A percentile compares a stretch with the other conserved stretches of the same genome.
Conservation (phyloP, 2,888 invertebrate species). For the Ceramica pisi region DNA sequence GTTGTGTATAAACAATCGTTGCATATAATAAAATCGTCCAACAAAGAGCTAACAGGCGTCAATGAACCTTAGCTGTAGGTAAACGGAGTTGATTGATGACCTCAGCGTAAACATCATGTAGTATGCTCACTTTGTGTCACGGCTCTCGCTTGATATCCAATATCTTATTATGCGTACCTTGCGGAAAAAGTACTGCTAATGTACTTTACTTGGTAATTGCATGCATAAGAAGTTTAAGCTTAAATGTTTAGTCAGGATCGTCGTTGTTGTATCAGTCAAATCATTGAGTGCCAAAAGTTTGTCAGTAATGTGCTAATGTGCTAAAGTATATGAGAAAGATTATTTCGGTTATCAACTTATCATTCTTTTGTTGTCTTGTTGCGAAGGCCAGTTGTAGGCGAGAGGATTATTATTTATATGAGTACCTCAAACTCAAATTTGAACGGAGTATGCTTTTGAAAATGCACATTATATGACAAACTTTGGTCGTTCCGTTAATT, state of each 20-base stretch:
- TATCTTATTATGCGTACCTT: constrained; percentile 31
- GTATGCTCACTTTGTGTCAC: constrained; percentile 60
- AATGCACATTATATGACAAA: neutral
- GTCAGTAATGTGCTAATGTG: neutral
- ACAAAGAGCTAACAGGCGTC: constrained; percentile 64
- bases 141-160: constrained; percentile 35
- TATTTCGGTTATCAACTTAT: neutral
- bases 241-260: neutral
- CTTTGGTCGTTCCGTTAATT: no score
- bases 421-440: neutral
- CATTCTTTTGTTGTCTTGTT: neutral
- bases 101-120: constrained; percentile 57
- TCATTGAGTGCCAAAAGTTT: constrained; percentile 6
- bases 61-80: constrained; percentile 68
- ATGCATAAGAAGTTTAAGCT: neutral
- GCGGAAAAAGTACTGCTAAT: constrained; percentile 10
- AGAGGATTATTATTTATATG: neutral
- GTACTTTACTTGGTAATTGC: constrained; percentile 15
- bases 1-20: constrained; percentile 19
- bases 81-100: constrained; percentile 71
- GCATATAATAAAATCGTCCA: constrained; percentile 35
- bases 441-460: neutral
- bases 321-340: neutral
- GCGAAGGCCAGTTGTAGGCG: no score
- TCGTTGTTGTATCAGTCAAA: neutral